Conservation (phyloP, 2,888 invertebrate genomes). For the Spatulosminthurus flaviceps region DNA sequence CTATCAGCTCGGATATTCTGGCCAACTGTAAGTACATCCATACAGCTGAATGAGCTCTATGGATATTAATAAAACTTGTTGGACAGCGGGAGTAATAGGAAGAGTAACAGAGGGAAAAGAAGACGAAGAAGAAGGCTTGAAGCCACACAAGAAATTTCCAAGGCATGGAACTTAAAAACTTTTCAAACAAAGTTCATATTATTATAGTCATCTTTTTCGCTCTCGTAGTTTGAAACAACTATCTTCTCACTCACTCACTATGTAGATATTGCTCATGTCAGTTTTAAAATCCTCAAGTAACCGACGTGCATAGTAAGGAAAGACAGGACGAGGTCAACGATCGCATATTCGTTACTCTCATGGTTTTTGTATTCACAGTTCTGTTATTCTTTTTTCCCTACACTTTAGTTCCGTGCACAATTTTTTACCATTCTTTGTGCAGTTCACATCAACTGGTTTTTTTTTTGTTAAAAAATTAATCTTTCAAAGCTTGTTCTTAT, state of each 20-base stretch:
- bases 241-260: no score
- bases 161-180: conserved; percentile 3
- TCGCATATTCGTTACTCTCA: conserved; percentile 16
- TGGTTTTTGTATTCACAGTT: conserved; percentile 10
- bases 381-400: conserved; percentile 13
- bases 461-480: conserved; percentile 10
- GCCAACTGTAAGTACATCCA: no score
- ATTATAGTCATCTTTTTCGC: conserved; percentile 19
- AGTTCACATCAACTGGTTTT: conserved; percentile 12
- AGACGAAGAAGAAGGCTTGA: neutral
- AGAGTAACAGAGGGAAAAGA: no score
- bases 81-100: conserved; percentile 4
- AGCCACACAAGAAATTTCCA: conserved; percentile 25
- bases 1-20: neutral
- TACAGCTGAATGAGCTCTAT: no score
- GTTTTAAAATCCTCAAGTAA: neutral
- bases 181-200: conserved; percentile 42
- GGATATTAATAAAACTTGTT: neutral
- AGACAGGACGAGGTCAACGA: conserved; percentile 42
- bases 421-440: conserved; percentile 1
- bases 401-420: conserved; percentile 3
- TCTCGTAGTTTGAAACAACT: conserved; percentile 2
- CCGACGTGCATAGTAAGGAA: conserved; percentile 10
- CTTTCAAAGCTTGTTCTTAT: neutral
- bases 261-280: neutral